Percentiles rank a stretch among this genome's conserved stretches.
phyloP scores from a whole-genome alignment of 2,113 vertebrate genomes.

The Asarcornis scutulata region DNA sequence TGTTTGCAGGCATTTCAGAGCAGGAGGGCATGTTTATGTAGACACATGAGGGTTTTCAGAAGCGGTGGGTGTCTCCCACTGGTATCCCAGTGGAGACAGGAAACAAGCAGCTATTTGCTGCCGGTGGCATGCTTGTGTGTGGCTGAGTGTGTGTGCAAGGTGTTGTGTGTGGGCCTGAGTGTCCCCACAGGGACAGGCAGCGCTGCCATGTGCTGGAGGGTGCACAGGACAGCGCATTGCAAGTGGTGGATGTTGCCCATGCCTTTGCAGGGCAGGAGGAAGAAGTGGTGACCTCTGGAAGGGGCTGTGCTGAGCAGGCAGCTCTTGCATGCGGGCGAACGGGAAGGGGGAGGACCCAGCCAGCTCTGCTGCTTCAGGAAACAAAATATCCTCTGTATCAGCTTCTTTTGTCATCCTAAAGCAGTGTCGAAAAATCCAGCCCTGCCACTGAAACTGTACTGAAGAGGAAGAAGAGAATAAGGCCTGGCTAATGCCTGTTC shows the following conservation, averaged over 20 bases:
- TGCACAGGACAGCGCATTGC: rapidly evolving
- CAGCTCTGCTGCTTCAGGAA: slow-evolving; percentile 52
- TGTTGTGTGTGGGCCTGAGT: rapidly evolving
- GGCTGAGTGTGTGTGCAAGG: background rate
- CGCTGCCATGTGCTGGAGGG: background rate
- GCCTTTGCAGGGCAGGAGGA: background rate
- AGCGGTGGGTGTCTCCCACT: background rate
- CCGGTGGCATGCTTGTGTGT: rapidly evolving
- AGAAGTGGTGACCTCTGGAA: slow-evolving; percentile 54
- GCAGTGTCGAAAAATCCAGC: background rate
- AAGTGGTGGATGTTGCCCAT: background rate
- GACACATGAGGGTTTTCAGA: background rate
- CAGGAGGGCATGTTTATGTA: background rate
- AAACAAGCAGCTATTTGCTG: background rate
- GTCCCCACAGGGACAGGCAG: rapidly evolving
- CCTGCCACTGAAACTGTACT: background rate
- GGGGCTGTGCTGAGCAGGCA: slow-evolving; percentile 69
- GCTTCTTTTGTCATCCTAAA: slow-evolving; percentile 56
- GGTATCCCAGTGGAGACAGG: rapidly evolving
- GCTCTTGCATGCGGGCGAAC: background rate
- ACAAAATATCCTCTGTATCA: slow-evolving; percentile 57
- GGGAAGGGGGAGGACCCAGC: background rate
- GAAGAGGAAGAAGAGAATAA: slow-evolving; percentile 5
- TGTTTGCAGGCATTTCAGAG: background rate
- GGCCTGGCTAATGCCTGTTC: background rate